phyloP scores from a whole-genome alignment of 2,797 vertebrate species.

The Heterohyrax brucei region DNA sequence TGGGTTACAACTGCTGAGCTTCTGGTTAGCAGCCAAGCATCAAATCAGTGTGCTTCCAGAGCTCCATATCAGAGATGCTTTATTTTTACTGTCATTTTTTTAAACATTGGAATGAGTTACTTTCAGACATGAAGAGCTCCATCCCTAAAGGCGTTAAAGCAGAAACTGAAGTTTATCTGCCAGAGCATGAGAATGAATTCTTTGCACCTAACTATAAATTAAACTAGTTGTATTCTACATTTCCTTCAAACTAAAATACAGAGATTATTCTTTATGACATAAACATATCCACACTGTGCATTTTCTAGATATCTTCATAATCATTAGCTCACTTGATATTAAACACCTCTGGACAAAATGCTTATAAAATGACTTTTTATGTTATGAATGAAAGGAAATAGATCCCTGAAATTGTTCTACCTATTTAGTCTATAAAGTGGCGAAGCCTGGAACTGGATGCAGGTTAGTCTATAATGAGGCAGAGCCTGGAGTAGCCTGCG shows the following conservation, averaged over 20 bases:
- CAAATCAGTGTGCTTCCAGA: too few species aligned
- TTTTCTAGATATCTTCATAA: conserved; percentile 33
- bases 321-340: conserved; percentile 24
- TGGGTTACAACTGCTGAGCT: too few species aligned
- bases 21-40: too few species aligned
- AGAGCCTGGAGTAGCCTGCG: too few species aligned
- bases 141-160: conserved; percentile 10
- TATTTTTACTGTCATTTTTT: neutral
- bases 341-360: neutral
- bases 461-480: too few species aligned
- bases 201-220: conserved; percentile 37
- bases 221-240: conserved; percentile 14
- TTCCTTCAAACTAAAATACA: conserved; percentile 47
- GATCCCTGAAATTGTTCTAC: conserved; percentile 4
- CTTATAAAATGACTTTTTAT: conserved; percentile 37
- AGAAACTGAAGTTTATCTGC: conserved; percentile 28
- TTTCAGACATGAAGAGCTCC: conserved; percentile 2
- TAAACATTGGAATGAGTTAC: conserved; percentile 21
- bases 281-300: neutral
- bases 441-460: neutral
- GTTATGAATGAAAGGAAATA: conserved; percentile 48
- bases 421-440: neutral
- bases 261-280: neutral
- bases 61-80: neutral
- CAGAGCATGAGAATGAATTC: conserved; percentile 41